These are phyloP conservation scores for Hydrotaea diabolus DNA, from an alignment of 2,888 invertebrate genomes.

Conservation along the genomic window DNA sequence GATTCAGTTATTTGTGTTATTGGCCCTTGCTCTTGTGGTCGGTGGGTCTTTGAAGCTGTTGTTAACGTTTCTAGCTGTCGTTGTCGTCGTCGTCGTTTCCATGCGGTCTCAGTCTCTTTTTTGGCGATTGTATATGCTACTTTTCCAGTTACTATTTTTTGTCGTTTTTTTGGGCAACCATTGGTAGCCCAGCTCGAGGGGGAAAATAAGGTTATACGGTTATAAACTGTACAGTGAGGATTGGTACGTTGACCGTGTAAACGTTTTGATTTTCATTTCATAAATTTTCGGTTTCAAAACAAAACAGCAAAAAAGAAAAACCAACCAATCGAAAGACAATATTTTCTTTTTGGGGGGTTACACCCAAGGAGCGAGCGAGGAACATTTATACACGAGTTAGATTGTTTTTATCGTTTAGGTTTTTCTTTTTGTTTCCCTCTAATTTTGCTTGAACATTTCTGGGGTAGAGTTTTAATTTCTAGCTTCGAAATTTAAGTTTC, in stretches of 20 bases:
- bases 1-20: slow-evolving; percentile 61
- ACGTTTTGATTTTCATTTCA: slow-evolving; percentile 63
- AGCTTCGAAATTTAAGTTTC: not conserved
- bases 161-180: slow-evolving; percentile 39
- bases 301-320: slow-evolving; percentile 34
- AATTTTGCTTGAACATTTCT: too few relatives aligned
- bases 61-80: slow-evolving; percentile 1
- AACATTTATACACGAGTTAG: not conserved
- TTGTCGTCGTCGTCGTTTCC: not conserved
- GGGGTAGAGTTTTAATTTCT: not conserved
- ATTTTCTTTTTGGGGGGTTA: slow-evolving; percentile 27
- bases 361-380: slow-evolving; percentile 7
- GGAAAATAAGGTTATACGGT: not conserved
- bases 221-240: not conserved
- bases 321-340: slow-evolving; percentile 11
- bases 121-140: slow-evolving; percentile 14
- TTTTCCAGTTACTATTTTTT: slow-evolving; percentile 15
- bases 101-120: not conserved
- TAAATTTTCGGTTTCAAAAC: slow-evolving; percentile 46
- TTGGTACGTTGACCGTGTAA: slow-evolving; percentile 61
- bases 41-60: slow-evolving; percentile 19
- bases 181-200: slow-evolving; percentile 7
- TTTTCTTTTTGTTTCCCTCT: slow-evolving; percentile 34
- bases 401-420: slow-evolving; percentile 13
- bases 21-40: slow-evolving; percentile 61